A percentile compares a stretch with the other conserved stretches of the same genome.
phyloP scores from a whole-genome alignment of 2,113 vertebrate species.

The Prionailurus bengalensis region DNA sequence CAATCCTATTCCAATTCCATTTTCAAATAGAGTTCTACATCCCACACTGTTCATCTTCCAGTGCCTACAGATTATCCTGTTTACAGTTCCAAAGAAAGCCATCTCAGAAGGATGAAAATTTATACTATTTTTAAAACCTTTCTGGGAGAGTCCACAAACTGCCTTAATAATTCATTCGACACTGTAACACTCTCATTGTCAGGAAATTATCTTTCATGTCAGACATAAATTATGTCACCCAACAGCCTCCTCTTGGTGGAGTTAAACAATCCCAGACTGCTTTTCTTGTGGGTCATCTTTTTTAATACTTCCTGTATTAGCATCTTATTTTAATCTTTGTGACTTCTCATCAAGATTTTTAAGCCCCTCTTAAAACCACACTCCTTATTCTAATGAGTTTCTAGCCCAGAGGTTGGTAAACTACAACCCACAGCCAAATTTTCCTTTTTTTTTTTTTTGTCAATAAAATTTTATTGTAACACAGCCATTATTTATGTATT shows the following conservation, averaged over 20 bases:
- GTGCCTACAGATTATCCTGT: not conserved
- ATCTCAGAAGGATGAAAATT: conserved; percentile 54
- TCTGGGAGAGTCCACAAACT: conserved; percentile 6
- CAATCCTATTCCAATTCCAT: not conserved
- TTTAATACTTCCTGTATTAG: not conserved
- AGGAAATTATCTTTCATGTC: conserved; percentile 56
- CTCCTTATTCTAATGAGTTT: not conserved
- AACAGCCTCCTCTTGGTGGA: not conserved
- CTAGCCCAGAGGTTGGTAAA: not conserved
- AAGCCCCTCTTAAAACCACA: not conserved
- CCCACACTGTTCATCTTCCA: not conserved
- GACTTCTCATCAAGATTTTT: not conserved
- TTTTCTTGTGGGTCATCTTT: not conserved
- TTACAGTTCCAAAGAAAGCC: conserved; percentile 42
- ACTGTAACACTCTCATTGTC: conserved; percentile 51
- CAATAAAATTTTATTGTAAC: not conserved
- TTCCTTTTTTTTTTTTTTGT: not conserved
- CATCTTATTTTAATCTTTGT: conserved; percentile 9
- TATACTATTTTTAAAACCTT: conserved; percentile 63
- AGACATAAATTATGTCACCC: conserved; percentile 51
- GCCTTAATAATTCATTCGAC: conserved; percentile 52
- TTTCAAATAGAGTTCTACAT: not conserved
- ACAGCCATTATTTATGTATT: not conserved
- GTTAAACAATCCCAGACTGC: not conserved
- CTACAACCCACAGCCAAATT: not conserved